Evolutionary conservation across 2,113 vertebrate genomes (phyloP).

Genomic region (Seriola dumerili): DNA sequence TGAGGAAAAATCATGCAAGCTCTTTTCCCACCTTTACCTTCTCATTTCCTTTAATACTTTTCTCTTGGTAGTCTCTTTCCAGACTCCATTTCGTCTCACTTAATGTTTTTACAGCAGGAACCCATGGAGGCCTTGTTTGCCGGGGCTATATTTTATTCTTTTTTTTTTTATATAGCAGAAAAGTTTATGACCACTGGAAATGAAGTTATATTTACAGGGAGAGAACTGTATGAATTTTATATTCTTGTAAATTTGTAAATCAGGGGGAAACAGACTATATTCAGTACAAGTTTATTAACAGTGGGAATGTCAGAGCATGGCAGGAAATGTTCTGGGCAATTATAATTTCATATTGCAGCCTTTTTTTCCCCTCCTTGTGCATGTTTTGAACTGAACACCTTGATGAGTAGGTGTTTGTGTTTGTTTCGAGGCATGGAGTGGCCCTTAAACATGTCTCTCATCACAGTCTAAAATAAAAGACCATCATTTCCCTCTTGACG

Average conservation of each 20-base stretch:
- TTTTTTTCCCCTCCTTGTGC: conserved; percentile 1
- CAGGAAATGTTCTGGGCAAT: conserved; percentile 56
- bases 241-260: conserved; percentile 65
- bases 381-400: conserved; percentile 59
- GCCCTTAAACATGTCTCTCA: conserved; percentile 56
- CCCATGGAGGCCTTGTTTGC: conserved; percentile 12
- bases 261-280: conserved; percentile 1
- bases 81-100: conserved; percentile 41
- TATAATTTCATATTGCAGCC: conserved; percentile 36
- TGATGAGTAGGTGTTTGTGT: conserved; percentile 66
- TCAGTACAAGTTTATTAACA: conserved; percentile 41
- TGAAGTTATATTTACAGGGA: conserved; percentile 56
- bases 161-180: conserved; percentile 30
- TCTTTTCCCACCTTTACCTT: conserved; percentile 33
- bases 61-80: conserved; percentile 32
- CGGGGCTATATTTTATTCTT: conserved; percentile 39
- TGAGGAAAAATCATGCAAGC: conserved; percentile 16
- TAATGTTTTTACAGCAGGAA: conserved; percentile 41
- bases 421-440: conserved; percentile 66
- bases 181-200: conserved; percentile 56
- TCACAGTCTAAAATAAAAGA: conserved; percentile 51
- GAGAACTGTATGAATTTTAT: conserved; percentile 50
- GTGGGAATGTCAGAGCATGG: conserved; percentile 29
- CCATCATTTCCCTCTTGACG: conserved; percentile 43
- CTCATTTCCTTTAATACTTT: conserved; percentile 30